Base-by-base conservation (phyloP, 2,797 vertebrate genomes). In the Novumbra hubbsi region DNA sequence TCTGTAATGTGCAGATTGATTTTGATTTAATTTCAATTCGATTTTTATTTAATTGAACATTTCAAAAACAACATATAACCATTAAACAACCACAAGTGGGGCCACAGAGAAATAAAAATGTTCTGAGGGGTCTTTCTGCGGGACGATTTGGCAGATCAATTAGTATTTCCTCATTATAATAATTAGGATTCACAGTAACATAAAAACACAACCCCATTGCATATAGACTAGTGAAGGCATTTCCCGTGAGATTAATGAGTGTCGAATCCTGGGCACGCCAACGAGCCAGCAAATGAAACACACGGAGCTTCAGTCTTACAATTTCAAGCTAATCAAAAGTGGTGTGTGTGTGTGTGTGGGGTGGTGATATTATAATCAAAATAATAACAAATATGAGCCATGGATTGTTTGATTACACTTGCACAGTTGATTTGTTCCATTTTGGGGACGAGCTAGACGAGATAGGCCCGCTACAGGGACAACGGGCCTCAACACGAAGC, bases 361-460 rank as follows among this genome's bases (percentile, higher is more conserved):
- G 81, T 76, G 79, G 74, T 48, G 81, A 88, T 86, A 82, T 81
- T 82, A 67, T 28, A 70, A 76, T 78, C 55, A 7, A 64, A 64
- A 79, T 49, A 45, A 21, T 70, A 74, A 86, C 76, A 87, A 86
- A 86, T 80, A 86, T 68, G 74, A 73, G 75, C 81, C 73, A 77
- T 57, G 82, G 81, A 76, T 85, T 86, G 83, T 88, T 84, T 90
- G 88, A 90, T 91, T 88, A 86, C 85, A 84, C 19, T 60, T 60
- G 83, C 83, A 87, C 89, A 87, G 80, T 88, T 90, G 86, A 89
- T 88, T 91, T 83, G 85, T 87, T 88, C 89, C 85, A 88, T 89
- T 92, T 93, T 88, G 90, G 81, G 90, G 90, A 88, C 90, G 89
- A 92, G 82, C 83, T 78, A 79, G 80, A 76, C 84, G 52, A 83